phyloP scores from a whole-genome alignment of 53 echinoderm and acorn worm species.

The Stichopus horrens region DNA sequence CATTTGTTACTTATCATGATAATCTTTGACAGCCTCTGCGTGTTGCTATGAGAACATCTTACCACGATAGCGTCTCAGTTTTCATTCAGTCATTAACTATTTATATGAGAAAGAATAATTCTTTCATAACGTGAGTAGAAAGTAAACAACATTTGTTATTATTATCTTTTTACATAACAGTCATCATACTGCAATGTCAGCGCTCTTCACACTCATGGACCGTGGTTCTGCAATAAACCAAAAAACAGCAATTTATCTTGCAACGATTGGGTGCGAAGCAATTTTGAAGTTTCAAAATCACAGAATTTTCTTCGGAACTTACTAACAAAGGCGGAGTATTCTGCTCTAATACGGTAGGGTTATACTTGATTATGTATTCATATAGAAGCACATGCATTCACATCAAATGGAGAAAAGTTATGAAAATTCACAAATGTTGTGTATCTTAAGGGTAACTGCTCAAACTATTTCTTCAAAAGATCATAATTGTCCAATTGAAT shows the following conservation, averaged over 20 bases:
- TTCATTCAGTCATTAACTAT: no score
- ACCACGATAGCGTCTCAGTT: no score
- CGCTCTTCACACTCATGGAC: background rate
- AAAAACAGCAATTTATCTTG: background rate
- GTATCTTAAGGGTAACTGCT: background rate
- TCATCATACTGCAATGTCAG: background rate
- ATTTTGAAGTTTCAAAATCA: background rate
- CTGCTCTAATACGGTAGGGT: background rate
- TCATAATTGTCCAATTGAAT: background rate
- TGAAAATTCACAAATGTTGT: background rate
- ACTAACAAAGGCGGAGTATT: background rate
- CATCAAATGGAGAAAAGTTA: background rate
- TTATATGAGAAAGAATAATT: no score
- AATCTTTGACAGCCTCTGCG: no score
- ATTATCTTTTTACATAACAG: background rate
- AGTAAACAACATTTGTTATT: background rate
- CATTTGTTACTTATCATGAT: no score
- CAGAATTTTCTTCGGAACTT: background rate
- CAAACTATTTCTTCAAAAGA: background rate
- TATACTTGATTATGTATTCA: background rate
- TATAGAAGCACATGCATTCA: background rate
- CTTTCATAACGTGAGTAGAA: no score
- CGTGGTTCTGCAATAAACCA: constrained; percentile 3
- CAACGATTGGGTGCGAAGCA: background rate
- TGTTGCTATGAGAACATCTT: no score